phyloP scores from a whole-genome alignment of 2,888 invertebrate species.

The Erynnis tages region DNA sequence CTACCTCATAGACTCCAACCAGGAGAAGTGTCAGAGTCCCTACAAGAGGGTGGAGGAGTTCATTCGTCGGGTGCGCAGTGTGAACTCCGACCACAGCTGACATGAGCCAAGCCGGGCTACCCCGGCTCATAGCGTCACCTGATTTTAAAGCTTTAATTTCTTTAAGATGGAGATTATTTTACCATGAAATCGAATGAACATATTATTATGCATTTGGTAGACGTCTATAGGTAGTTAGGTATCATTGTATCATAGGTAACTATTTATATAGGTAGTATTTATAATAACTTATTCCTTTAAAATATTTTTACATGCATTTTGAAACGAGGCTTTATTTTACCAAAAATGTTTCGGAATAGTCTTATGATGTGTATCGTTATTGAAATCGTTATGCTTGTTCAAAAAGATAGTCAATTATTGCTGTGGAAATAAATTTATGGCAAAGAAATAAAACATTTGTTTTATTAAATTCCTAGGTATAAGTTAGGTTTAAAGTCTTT shows the following conservation, averaged over 20 bases:
- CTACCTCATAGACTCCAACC: constrained; percentile 62
- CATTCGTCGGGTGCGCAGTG: constrained; percentile 67
- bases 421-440: constrained; percentile 27
- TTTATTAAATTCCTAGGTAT: not conserved
- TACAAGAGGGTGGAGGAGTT: constrained; percentile 70
- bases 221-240: constrained; percentile 22
- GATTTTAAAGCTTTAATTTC: constrained; percentile 48
- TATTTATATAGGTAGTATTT: constrained; percentile 33
- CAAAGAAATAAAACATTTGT: not conserved
- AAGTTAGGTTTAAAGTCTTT: too few relatives aligned
- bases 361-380: not conserved
- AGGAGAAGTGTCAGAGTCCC: constrained; percentile 66
- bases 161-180: constrained; percentile 30
- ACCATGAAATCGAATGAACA: constrained; percentile 18
- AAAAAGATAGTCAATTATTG: constrained; percentile 29
- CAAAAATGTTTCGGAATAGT: not conserved
- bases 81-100: constrained; percentile 72
- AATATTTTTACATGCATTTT: constrained; percentile 36
- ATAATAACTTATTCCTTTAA: constrained; percentile 27
- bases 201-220: constrained; percentile 25
- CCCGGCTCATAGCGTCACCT: constrained; percentile 61
- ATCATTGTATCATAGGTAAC: constrained; percentile 30
- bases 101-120: constrained; percentile 66
- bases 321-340: constrained; percentile 27
- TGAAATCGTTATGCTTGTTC: constrained; percentile 41